Base-by-base conservation (phyloP, 2,888 invertebrate species). In the Arge pagana region DNA sequence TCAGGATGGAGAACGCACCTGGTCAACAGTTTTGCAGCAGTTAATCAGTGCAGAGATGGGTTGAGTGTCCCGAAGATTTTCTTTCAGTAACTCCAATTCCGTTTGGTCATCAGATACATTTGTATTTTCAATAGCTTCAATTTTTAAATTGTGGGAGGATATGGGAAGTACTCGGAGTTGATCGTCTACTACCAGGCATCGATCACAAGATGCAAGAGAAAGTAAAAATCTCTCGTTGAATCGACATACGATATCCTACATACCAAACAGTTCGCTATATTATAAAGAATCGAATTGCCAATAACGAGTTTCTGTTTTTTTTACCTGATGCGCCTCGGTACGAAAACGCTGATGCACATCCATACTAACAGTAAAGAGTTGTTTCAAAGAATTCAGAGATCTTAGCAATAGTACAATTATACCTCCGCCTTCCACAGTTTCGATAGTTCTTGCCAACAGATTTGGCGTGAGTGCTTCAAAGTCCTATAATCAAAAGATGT, bases 381-480 rank as follows among this genome's bases (percentile, higher is more conserved):
- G 97, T 70, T 93, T 88, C 18, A 99, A 79, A 0, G 97, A 97
- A 50, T 85, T 83, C 69, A 99, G 83, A 0, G 89, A 85, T 69
- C 90, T 87, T 10, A 99, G 80, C 5, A 99, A 80, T 55, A 99
- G 82, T 41, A 97, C 87, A 50, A 99, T 85, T 0, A 98, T 81
- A n/a, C 94, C 94, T 49, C 95, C 95, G 16, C 98, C 99, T 80
- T 97, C 96, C 0, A 99, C 95, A 0, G 99, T 99, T 82, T 99
- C 99, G 59, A 99, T 85, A 0, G 98, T 97, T 48, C 98, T 83
- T 0, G 98, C 98, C 71, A 99, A 81, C 56, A 98, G 80, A 79
- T 99, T 99, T 0, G 99, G 98, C 1, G 97, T 98, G 1, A 99
- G 75, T 0, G 97, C 97, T 81, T 99, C 98, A 80, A 96, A 97